phyloP scores from a whole-genome alignment of 2,888 invertebrate genomes.

The Yponomeuta sedellus region DNA sequence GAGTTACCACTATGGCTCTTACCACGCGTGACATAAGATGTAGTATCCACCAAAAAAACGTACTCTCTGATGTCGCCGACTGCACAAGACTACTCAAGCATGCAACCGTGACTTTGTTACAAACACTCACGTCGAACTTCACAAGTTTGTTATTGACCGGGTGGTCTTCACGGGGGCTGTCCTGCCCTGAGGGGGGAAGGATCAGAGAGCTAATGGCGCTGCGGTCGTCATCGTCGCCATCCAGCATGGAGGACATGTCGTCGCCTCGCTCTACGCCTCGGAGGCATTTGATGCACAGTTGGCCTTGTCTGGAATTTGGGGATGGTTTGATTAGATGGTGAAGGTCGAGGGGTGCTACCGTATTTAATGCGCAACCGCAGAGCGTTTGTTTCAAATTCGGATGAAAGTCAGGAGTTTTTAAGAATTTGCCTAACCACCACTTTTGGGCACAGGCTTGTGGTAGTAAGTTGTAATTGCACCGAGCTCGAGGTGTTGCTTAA shows the following conservation, averaged over 20 bases:
- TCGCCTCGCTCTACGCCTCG: conserved; percentile 77
- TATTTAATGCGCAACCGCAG: not conserved
- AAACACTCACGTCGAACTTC: conserved; percentile 75
- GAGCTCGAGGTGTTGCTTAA: not conserved
- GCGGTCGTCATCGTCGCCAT: conserved; percentile 84
- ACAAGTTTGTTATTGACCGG: conserved; percentile 64
- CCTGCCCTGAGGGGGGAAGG: conserved; percentile 58
- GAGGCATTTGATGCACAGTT: conserved; percentile 87
- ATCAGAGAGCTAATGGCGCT: conserved; percentile 78
- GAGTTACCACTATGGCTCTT: too few relatives aligned
- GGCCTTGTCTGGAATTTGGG: conserved; percentile 80
- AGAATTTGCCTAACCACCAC: too few relatives aligned
- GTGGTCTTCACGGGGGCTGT: conserved; percentile 60
- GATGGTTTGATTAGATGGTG: not conserved
- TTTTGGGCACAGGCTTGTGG: too few relatives aligned
- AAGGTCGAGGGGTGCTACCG: not conserved
- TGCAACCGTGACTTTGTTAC: not conserved
- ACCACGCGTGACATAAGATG: too few relatives aligned
- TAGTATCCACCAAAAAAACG: too few relatives aligned
- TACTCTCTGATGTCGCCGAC: too few relatives aligned
- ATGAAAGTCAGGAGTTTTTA: too few relatives aligned
- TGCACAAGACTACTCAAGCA: too few relatives aligned
- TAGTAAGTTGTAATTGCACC: not conserved
- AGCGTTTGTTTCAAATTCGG: too few relatives aligned
- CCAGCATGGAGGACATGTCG: conserved; percentile 80